phyloP scores from a whole-genome alignment of 2,113 vertebrate genomes.

The Onychorhynchus coronatus region DNA sequence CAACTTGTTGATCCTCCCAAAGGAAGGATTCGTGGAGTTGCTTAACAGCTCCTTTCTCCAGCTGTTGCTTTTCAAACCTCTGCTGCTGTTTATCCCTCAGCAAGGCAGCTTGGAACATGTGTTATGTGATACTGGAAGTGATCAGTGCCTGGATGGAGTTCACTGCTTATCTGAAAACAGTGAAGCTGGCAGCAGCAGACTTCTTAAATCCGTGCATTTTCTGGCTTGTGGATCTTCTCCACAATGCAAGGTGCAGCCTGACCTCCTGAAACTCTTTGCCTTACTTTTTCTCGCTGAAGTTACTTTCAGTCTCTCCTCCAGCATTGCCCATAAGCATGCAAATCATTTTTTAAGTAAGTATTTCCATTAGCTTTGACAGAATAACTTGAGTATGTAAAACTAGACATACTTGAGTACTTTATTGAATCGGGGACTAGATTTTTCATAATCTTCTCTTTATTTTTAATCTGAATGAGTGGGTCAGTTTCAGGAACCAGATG shows the following conservation, averaged over 20 bases:
- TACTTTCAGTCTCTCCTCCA: not conserved
- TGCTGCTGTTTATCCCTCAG: conserved; percentile 25
- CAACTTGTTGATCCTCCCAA: not conserved
- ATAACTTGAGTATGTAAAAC: conserved; percentile 4
- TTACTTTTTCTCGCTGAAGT: not conserved
- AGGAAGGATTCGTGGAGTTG: not conserved
- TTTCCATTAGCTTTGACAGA: not conserved
- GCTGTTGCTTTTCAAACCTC: conserved; percentile 4
- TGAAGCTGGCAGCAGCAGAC: not conserved
- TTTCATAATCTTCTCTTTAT: conserved; percentile 32
- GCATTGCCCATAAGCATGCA: not conserved
- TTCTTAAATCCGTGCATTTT: not conserved
- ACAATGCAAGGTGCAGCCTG: not conserved
- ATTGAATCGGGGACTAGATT: conserved; percentile 17
- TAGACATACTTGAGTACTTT: conserved; percentile 1
- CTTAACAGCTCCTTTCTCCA: not conserved
- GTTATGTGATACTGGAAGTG: not conserved
- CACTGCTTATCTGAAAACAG: not conserved
- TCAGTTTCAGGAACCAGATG: conserved; percentile 54
- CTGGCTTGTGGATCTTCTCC: not conserved
- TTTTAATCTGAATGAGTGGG: conserved; percentile 22
- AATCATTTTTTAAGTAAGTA: not conserved
- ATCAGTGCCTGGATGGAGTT: not conserved
- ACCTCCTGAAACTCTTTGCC: not conserved
- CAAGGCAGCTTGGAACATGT: not conserved